Evolutionary conservation across 2,888 invertebrate species (phyloP), one percentile per base, ranked within the genome.

Genomic region (Orthonychiurus folsomi): DNA sequence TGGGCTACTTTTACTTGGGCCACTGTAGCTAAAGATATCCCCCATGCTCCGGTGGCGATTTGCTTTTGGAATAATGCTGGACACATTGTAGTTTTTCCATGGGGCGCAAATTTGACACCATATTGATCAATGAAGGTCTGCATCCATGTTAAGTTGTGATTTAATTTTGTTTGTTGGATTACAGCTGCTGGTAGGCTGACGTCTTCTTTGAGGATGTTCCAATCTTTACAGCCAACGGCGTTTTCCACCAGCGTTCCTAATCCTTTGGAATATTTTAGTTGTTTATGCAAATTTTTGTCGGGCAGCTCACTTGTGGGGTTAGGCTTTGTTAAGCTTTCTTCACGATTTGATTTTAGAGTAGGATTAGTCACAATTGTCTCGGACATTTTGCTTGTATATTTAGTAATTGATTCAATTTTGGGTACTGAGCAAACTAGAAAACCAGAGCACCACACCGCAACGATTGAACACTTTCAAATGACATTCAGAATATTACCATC

Each of bases 71-170:
- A 67, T 18, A 70, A 54, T 3, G 58, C 57, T 12, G 70, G 70
- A 37, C 63, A 62, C 69, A 70, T 69, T 20, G 67, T 65, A 15
- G 70, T 70, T 55, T 70, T 70, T 23, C 67, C 70, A 56, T 70
- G 70, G 24, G 70, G 70, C 28, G 65, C 63, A n/a, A 66, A 56
- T 20, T 62, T 50, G 37, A 65, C 60, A 3, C 61, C 55, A 54
- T 66, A 70, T 20, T 55, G 50, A 24, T 65, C 56, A 21, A 64
- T n/a, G 58, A 66, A 70, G 15, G 61, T 59, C 56, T 69, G 60
- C 70, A 70, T 70, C 69, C 70, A 70, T 1, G 24, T 18, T 15
- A 68, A 28, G 61, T 70, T 70, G 47, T 68, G 57, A 3, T 60
- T 28, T 3, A 69, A 26, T 15, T 50, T 58, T n/a, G 62, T 53